Percentiles rank a stretch among this genome's conserved stretches.
Evolutionary conservation across 2,797 vertebrate species (phyloP).

Genomic region (Meriones psammophilus): DNA sequence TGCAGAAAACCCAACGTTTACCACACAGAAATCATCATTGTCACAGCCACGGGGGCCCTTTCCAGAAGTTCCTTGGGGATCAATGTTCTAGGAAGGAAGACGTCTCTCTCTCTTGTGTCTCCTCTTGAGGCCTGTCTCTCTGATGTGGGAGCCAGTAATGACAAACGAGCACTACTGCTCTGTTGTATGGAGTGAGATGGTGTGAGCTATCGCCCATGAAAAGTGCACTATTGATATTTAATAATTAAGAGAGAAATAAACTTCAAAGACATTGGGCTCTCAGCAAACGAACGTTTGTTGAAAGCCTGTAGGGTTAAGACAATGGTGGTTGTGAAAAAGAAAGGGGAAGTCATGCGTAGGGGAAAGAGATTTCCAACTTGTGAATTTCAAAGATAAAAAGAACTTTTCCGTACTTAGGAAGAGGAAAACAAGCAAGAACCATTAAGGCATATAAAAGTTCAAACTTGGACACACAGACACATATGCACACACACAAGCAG

Average conservation of each 20-base stretch:
- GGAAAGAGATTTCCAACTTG: slow-evolving; percentile 3
- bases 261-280: slow-evolving; percentile 58
- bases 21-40: slow-evolving; percentile 25
- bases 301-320: background rate
- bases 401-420: slow-evolving; percentile 28
- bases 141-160: slow-evolving; percentile 30
- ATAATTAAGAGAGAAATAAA: slow-evolving; percentile 57
- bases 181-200: background rate
- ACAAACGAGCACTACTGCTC: background rate
- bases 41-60: slow-evolving; percentile 16
- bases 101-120: background rate
- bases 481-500: background rate
- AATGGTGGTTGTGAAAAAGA: background rate
- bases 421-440: slow-evolving; percentile 29
- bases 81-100: background rate
- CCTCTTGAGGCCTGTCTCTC: background rate
- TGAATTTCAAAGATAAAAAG: slow-evolving; percentile 21
- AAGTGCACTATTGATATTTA: slow-evolving; percentile 8
- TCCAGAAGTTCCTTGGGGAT: slow-evolving; percentile 4
- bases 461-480: background rate
- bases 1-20: slow-evolving; percentile 66
- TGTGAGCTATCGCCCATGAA: slow-evolving; percentile 60
- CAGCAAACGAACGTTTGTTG: slow-evolving; percentile 4
- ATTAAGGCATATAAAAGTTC: slow-evolving; percentile 3
- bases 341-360: background rate